Percentiles rank a stretch among this genome's conserved stretches.
Evolutionary conservation across 2,888 invertebrate genomes (phyloP).

Genomic region (Ochropleura plecta): DNA sequence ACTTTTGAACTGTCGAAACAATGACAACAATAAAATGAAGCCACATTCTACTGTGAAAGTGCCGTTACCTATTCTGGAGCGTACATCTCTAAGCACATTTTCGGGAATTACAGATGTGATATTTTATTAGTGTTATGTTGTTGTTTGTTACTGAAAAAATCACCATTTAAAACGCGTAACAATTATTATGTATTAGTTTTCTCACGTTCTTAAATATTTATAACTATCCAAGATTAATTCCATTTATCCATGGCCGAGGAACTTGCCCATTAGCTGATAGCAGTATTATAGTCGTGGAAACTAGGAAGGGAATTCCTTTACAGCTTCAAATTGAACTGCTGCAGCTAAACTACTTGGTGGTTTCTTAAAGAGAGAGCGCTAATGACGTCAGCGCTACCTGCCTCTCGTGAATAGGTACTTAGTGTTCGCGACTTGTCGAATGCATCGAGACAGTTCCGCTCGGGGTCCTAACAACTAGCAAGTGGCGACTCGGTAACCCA

Average conservation of each 20-base stretch:
- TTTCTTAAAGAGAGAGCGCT: constrained; percentile 28
- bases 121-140: neutral
- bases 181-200: neutral
- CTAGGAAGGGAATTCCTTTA: neutral
- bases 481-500: neutral
- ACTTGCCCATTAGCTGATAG: neutral
- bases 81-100: neutral
- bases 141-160: neutral
- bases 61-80: too few relatives aligned
- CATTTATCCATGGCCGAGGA: neutral
- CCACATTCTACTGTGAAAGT: too few relatives aligned
- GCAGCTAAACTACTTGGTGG: neutral
- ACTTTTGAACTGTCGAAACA: too few relatives aligned
- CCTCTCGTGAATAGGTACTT: constrained; percentile 41
- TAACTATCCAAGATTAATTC: neutral
- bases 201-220: neutral
- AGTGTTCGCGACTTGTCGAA: constrained; percentile 30
- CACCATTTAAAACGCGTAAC: neutral
- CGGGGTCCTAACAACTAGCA: neutral
- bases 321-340: constrained; percentile 13
- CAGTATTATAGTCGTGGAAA: neutral
- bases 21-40: too few relatives aligned
- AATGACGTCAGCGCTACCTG: constrained; percentile 59
- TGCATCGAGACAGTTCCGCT: constrained; percentile 21
- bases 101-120: neutral